Base-by-base conservation (phyloP, 2,888 invertebrate species). In the Apodemia zela region DNA sequence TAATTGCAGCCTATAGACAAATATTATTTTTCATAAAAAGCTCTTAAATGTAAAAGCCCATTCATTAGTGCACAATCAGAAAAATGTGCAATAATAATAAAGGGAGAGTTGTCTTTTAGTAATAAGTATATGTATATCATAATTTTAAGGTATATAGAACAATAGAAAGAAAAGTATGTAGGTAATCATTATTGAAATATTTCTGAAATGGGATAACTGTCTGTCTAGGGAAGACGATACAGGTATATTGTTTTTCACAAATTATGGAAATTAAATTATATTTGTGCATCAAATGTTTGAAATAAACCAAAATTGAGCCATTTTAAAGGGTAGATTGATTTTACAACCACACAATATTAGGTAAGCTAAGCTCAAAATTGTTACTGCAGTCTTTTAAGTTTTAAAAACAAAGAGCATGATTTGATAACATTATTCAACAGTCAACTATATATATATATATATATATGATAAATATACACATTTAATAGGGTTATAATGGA, bases 1-100 rank as follows among this genome's bases (percentile, higher is more conserved):
- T 69, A 84, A 80, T 76, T 83, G 81, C 81, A 81, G 85, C 85
- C 82, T 85, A 87, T 87, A 82, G 82, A 82, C 81, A 81, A 80
- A 79, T 73, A 81, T 80, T 70, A 76, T 75, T 78, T 76, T 62
- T 67, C 63, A 66, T 75, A 80, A 74, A 78, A 82, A 82, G 81
- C 82, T 78, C 81, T 79, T 82, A 80, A 80, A 82, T 80, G 77
- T 86, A 75, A 78, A 85, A 87, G 85, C 85, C 76, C 70, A 77
- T 81, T 81, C 33, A 42, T 17, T 82, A 84, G 86, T 87, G 85
- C 85, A 84, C 85, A 82, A 81, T 85, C 81, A 82, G 83, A 77
- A 82, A 81, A 85, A 85, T 75, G 88, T 89, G 88, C 86, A 67
- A 68, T 80, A 84, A 83, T 81, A 83, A 82, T 77, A 78, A 76